Conservation (phyloP, 2,888 invertebrate species). For the Acleris holmiana region DNA sequence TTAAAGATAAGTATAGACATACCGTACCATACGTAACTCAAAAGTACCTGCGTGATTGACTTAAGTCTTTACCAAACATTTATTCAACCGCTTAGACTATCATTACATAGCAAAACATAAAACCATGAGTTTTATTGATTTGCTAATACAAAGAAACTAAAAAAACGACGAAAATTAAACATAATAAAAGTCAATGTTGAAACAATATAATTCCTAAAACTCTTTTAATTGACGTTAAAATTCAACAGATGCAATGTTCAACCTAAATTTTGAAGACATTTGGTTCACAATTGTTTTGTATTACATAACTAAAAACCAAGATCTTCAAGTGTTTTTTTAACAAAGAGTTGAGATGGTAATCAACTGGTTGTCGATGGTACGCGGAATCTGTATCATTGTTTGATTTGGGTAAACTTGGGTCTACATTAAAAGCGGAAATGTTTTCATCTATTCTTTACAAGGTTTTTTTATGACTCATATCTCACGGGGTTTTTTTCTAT, state of each 20-base stretch:
- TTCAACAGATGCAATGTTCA: not conserved
- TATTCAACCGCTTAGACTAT: not conserved
- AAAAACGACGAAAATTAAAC: not conserved
- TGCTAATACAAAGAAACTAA: too few species aligned
- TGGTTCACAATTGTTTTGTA: not conserved
- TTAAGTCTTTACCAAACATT: not conserved
- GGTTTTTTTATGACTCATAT: too few species aligned
- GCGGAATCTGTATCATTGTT: conserved; percentile 3
- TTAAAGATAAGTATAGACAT: too few species aligned
- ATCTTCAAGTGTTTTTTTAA: conserved; percentile 2
- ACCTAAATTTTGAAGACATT: not conserved
- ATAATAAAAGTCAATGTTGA: conserved; percentile 3
- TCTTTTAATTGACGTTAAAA: not conserved
- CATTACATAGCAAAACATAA: too few species aligned
- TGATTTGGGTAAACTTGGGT: not conserved
- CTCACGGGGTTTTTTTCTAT: too few species aligned
- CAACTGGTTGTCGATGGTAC: not conserved
- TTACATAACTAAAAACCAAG: not conserved
- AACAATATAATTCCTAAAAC: conserved; percentile 1
- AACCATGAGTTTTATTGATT: not conserved
- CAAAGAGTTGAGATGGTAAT: conserved; percentile 10
- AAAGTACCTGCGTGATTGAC: too few species aligned
- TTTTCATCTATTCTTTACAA: too few species aligned
- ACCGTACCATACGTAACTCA: too few species aligned
- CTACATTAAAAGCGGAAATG: not conserved